Conservation (phyloP, 2,888 invertebrate species). For the Aproaerema taeniolella region DNA sequence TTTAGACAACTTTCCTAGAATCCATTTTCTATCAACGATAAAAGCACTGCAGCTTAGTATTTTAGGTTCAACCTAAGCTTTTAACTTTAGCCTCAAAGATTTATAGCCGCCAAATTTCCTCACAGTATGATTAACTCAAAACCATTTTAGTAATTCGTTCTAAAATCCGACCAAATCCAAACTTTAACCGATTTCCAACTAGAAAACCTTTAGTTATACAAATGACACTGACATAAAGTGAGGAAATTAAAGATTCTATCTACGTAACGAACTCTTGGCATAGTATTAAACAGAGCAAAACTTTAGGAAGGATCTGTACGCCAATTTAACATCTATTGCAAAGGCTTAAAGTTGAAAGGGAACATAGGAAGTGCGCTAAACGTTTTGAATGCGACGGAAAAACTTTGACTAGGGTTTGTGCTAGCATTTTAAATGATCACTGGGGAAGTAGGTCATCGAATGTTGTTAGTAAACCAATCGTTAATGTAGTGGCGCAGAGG, state of each 20-base stretch:
- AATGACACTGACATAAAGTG: conserved; percentile 42
- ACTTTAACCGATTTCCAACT: conserved; percentile 23
- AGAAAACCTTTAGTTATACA: conserved; percentile 35
- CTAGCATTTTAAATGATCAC: conserved; percentile 13
- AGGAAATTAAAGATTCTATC: conserved; percentile 73
- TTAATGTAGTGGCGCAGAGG: no score
- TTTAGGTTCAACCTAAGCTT: no score
- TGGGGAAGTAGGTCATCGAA: conserved; percentile 5
- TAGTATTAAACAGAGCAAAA: conserved; percentile 44
- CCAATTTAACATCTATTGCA: conserved; percentile 22
- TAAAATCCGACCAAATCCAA: not conserved
- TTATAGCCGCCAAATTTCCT: no score
- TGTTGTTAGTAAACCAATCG: no score
- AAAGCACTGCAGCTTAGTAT: no score
- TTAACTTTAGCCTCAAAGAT: no score
- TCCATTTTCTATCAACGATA: no score
- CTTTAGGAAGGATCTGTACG: conserved; percentile 24
- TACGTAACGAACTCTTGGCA: conserved; percentile 51
- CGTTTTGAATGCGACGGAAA: conserved; percentile 18
- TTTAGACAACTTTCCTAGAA: no score
- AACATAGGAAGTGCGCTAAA: conserved; percentile 17
- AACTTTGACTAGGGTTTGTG: conserved; percentile 16
- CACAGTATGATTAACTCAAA: no score
- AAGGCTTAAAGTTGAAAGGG: conserved; percentile 13
- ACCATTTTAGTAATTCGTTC: no score